Conservation (phyloP, 2,113 vertebrate species). For the Cathartes aura region DNA sequence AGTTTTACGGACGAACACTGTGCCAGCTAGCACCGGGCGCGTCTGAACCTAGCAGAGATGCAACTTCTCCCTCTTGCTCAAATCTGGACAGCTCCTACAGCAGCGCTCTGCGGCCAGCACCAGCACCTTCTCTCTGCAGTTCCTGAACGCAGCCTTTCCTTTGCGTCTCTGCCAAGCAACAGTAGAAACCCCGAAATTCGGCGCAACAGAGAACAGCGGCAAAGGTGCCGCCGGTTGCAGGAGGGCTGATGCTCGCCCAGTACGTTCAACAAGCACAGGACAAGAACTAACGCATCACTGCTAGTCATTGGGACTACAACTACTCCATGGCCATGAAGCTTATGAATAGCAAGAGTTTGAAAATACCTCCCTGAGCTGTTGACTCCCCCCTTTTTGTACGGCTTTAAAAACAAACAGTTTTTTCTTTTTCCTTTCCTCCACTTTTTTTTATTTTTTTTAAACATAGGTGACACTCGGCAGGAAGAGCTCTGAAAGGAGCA, state of each 20-base stretch:
- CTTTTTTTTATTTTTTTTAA: background rate
- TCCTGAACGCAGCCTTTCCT: background rate
- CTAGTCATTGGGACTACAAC: background rate
- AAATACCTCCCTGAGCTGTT: background rate
- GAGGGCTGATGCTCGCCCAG: background rate
- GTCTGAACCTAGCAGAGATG: background rate
- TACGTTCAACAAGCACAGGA: background rate
- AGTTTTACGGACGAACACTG: accelerated
- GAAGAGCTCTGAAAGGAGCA: background rate
- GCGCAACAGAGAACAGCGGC: background rate
- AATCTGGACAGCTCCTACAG: background rate
- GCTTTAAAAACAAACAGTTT: background rate
- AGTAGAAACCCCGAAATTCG: background rate
- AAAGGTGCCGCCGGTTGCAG: background rate
- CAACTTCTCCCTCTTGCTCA: background rate
- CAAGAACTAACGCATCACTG: background rate
- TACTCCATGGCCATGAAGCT: background rate
- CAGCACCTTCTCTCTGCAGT: background rate
- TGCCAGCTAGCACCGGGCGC: accelerated
- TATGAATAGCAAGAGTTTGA: background rate
- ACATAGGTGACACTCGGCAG: background rate
- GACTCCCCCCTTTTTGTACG: background rate
- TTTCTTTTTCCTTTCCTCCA: background rate
- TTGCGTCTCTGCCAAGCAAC: background rate
- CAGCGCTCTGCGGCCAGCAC: background rate